These are phyloP conservation scores for Paedocypris micromegethes DNA, from an alignment of 2,797 vertebrate species.

Conservation along the genomic window DNA sequence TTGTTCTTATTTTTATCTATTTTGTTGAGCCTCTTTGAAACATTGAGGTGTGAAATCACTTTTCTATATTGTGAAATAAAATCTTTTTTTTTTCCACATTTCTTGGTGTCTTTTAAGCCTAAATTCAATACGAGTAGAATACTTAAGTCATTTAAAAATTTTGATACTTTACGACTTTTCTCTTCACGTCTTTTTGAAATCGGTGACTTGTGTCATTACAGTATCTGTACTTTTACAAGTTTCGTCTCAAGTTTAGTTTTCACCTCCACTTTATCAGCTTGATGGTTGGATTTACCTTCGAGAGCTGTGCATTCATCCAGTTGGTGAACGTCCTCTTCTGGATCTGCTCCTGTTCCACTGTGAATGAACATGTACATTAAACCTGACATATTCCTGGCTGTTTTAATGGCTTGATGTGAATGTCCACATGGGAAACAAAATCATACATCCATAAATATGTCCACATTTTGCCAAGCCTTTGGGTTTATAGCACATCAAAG, in stretches of 20 bases:
- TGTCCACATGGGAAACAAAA: not conserved
- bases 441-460: slow-evolving; percentile 29
- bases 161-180: no score
- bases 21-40: no score
- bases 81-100: no score
- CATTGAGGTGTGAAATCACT: no score
- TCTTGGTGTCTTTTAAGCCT: no score
- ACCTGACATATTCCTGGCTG: not conserved
- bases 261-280: not conserved
- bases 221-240: no score
- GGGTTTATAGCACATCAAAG: slow-evolving; percentile 25
- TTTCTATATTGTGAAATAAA: no score
- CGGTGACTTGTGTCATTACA: not conserved
- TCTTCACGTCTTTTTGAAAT: no score
- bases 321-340: slow-evolving; percentile 92
- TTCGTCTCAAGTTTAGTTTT: no score
- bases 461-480: slow-evolving; percentile 31
- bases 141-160: no score
- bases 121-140: no score
- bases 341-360: slow-evolving; percentile 83
- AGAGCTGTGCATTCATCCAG: slow-evolving; percentile 87
- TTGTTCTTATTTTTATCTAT: no score
- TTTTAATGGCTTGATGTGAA: not conserved
- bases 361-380: slow-evolving; percentile 12
- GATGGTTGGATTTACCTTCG: slow-evolving; percentile 77